phyloP scores from a whole-genome alignment of 2,113 vertebrate genomes.

The Hypomesus transpacificus region DNA sequence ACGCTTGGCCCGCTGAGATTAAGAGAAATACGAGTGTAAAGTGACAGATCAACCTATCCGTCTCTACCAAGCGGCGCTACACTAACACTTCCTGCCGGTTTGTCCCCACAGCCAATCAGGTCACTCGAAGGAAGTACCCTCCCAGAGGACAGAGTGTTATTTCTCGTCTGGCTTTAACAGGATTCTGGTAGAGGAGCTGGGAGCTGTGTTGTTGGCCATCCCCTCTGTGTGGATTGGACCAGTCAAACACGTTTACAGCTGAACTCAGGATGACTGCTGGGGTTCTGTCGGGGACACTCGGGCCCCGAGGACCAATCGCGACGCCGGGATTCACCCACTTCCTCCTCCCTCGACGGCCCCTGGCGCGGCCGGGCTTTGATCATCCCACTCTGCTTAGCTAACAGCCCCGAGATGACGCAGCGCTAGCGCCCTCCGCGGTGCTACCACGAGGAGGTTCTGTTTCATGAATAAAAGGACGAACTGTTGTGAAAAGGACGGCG shows the following conservation, averaged over 20 bases:
- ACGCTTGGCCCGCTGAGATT: no score
- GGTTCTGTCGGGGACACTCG: slow-evolving; percentile 48
- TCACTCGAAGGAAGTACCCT: slow-evolving; percentile 59
- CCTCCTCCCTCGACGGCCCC: background rate
- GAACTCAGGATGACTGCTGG: slow-evolving; percentile 40
- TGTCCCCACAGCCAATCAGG: slow-evolving; percentile 60
- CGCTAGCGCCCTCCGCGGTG: background rate
- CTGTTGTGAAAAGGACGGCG: no score
- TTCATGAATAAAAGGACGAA: no score
- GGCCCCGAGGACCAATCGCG: slow-evolving; percentile 40
- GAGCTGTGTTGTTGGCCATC: slow-evolving; percentile 18
- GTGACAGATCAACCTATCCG: background rate
- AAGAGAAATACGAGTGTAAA: background rate
- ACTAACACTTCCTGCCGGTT: slow-evolving; percentile 47
- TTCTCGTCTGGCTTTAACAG: slow-evolving; percentile 19
- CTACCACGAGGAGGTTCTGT: no score
- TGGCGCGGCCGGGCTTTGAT: background rate
- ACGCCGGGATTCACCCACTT: slow-evolving; percentile 49
- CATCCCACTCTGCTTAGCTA: background rate
- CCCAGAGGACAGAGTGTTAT: slow-evolving; percentile 47
- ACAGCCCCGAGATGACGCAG: background rate
- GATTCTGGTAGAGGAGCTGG: slow-evolving; percentile 46
- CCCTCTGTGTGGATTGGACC: no score
- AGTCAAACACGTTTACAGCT: slow-evolving; percentile 25
- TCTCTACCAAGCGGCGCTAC: slow-evolving; percentile 45